Evolutionary conservation across 2,113 vertebrate genomes (phyloP).

Genomic region (Poeciliopsis prolifica): DNA sequence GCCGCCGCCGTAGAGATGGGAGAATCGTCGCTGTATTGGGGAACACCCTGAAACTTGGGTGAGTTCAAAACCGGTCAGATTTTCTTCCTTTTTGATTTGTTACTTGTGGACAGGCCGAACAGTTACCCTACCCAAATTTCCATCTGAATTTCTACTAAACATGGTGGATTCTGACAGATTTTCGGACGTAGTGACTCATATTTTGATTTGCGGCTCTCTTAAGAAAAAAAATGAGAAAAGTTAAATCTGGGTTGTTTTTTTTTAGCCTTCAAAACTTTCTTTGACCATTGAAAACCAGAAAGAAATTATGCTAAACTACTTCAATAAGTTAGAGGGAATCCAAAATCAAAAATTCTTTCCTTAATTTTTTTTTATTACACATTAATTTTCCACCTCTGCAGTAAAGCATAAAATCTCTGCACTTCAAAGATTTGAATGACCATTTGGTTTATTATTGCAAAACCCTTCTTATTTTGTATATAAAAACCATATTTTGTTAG

Average conservation of each 20-base stretch:
- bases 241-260: constrained; percentile 15
- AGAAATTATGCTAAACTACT: too few relatives aligned
- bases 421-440: background rate
- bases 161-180: constrained; percentile 23
- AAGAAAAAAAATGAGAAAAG: constrained; percentile 20
- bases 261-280: background rate
- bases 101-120: constrained; percentile 37
- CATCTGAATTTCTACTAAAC: constrained; percentile 9
- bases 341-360: too few relatives aligned
- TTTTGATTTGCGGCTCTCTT: constrained; percentile 28
- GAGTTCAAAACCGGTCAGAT: constrained; percentile 49
- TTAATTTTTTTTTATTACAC: too few relatives aligned
- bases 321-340: too few relatives aligned
- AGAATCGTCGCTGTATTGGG: constrained; percentile 45
- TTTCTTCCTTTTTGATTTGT: constrained; percentile 43
- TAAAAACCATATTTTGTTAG: constrained; percentile 21
- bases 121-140: constrained; percentile 23
- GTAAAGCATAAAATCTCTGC: background rate
- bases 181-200: constrained; percentile 1
- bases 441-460: background rate
- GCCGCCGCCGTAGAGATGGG: constrained; percentile 43
- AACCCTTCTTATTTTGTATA: constrained; percentile 15
- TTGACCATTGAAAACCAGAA: background rate
- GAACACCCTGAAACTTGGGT: constrained; percentile 53
- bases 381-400: too few relatives aligned